phyloP scores from a whole-genome alignment of 23 tunicate genomes.

The Botrylloides violaceus region DNA sequence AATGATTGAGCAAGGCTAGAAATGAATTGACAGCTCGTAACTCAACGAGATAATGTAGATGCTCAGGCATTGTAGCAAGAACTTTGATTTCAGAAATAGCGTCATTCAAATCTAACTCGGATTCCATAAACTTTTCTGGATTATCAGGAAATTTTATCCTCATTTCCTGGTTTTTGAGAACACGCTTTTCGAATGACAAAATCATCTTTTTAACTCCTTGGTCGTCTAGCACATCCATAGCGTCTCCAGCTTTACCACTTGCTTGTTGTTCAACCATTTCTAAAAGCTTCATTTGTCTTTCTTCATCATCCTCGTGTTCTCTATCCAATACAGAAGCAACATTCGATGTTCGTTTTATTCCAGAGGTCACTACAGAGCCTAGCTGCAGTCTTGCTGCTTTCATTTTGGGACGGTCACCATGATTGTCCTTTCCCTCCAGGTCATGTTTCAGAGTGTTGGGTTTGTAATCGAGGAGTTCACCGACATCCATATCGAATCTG shows the following conservation, averaged over 20 bases:
- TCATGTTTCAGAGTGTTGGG: conserved; percentile 41
- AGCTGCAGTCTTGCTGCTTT: conserved; percentile 71
- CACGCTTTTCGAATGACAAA: conserved; percentile 80
- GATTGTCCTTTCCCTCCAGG: conserved; percentile 42
- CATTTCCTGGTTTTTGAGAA: conserved; percentile 89
- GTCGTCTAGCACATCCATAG: conserved; percentile 62
- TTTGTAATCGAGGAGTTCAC: conserved; percentile 74
- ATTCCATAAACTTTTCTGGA: conserved; percentile 96
- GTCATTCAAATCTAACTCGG: conserved; percentile 83
- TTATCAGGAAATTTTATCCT: conserved; percentile 85
- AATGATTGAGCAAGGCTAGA: conserved; percentile 63
- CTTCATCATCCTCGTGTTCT: conserved; percentile 60
- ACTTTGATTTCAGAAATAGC: conserved; percentile 76
- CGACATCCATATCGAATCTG: conserved; percentile 74
- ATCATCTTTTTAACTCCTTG: conserved; percentile 75
- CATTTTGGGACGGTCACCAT: conserved; percentile 37
- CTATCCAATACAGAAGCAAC: background rate
- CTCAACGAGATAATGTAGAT: conserved; percentile 82
- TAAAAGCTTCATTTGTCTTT: conserved; percentile 78
- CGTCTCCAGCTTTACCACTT: conserved; percentile 26
- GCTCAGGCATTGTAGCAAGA: conserved; percentile 86
- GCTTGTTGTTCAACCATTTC: conserved; percentile 89
- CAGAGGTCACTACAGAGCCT: conserved; percentile 34
- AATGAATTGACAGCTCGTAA: conserved; percentile 66
- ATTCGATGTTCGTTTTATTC: conserved; percentile 16